Conservation (phyloP, 1,140 invertebrate species). For the Bilobella aurantiaca region DNA sequence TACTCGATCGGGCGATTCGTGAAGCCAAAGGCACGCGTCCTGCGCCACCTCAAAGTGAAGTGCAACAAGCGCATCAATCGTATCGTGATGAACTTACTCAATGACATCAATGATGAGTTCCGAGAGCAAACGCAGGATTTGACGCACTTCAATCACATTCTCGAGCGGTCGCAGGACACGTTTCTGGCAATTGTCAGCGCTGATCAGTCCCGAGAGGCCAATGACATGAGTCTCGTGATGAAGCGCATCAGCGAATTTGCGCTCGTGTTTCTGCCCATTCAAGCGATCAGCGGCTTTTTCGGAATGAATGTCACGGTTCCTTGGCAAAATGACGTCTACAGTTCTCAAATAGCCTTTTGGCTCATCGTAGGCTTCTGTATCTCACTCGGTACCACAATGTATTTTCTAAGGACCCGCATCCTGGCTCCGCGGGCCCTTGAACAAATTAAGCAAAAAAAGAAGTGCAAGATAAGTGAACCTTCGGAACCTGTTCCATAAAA, state of each 20-base stretch:
- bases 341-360: too few species aligned
- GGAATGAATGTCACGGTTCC: slow-evolving; percentile 14
- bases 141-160: slow-evolving; percentile 4
- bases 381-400: too few species aligned
- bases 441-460: too few species aligned
- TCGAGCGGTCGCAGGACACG: slow-evolving; percentile 15
- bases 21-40: slow-evolving; percentile 11
- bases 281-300: slow-evolving; percentile 8
- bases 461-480: too few species aligned
- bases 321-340: not conserved
- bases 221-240: slow-evolving; percentile 12
- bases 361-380: too few species aligned
- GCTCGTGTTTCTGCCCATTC: slow-evolving; percentile 14
- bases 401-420: too few species aligned
- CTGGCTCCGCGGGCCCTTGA: too few species aligned
- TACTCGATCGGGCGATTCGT: slow-evolving; percentile 7
- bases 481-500: too few species aligned
- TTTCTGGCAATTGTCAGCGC: slow-evolving; percentile 1
- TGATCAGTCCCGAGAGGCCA: slow-evolving; percentile 8
- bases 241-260: slow-evolving; percentile 9
- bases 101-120: slow-evolving; percentile 5
- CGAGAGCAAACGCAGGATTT: slow-evolving; percentile 3
- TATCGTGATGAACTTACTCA: not conserved
- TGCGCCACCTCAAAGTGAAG: not conserved
- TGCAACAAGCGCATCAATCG: slow-evolving; percentile 1